Base-by-base conservation (phyloP, 2,888 invertebrate species). In the Ephialtes manifestator region DNA sequence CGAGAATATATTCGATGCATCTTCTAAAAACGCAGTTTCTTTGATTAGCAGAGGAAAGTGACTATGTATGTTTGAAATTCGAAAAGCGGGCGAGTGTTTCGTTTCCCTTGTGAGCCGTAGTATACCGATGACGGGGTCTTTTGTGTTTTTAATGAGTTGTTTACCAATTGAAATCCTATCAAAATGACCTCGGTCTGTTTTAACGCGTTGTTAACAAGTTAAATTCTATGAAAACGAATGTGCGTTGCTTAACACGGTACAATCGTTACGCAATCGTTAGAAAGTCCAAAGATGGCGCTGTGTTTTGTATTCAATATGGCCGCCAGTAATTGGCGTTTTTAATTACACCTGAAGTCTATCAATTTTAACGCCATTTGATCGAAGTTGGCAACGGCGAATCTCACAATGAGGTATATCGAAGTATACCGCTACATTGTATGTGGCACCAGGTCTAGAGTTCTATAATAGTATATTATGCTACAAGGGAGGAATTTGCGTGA, bases 1-100 rank as follows among this genome's bases (percentile, higher is more conserved):
- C 8, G 48, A n/a, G 53, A 65, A 53, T 39, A 53, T 39, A 35
- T 48, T 68, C 48, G 74, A 60, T 74, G 74, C 74, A 75, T 75
- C 71, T 53, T 71, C 20, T 10, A 58, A 28, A 58, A 24, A 28
- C 13, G 28, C 58, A 28, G 11, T 58, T 28, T 5, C 24, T 2
- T 46, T 46, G 3, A 55, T 55, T 11, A 10, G 10, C 10, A 10
- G 24, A 20, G 20, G 8, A 8, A 10, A 39, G 8, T 10, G 10
- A 35, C 35, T 35, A 8, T 39, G 8, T 39, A 39, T 39, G 39
- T 7, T 39, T 8, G 39, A 39, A 39, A 39, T 8, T 39, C 5
- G 8, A 39, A 10, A 10, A 39, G 8, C 39, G 39, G 10, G 39
- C 55, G 55, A 3, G 55, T 4, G 11, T 55, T 55, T 8, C 7